Percentiles rank a stretch among this genome's conserved stretches.
phyloP scores from a whole-genome alignment of 2,888 invertebrate genomes.

The Orthonychiurus folsomi region DNA sequence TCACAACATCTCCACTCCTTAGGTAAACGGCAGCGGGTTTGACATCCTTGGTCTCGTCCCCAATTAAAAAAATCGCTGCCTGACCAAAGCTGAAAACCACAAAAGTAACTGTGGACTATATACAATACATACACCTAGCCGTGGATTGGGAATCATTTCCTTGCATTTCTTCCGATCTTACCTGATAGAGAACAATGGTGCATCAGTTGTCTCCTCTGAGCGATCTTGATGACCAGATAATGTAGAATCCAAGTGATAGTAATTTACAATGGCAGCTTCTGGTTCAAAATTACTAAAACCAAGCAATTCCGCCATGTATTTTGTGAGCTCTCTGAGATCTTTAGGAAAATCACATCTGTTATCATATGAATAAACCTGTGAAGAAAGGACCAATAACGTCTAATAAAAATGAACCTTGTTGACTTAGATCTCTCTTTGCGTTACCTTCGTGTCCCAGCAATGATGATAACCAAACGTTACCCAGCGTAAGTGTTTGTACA shows the following conservation, averaged over 20 bases:
- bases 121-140: background rate
- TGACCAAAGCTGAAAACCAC: constrained; percentile 75
- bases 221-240: constrained; percentile 90
- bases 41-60: constrained; percentile 62
- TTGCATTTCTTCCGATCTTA: constrained; percentile 45
- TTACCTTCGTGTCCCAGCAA: constrained; percentile 90
- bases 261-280: constrained; percentile 94
- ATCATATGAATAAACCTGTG: constrained; percentile 61
- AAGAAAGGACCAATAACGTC: background rate
- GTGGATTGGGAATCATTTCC: background rate
- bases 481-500: constrained; percentile 66
- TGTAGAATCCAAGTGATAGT: constrained; percentile 85
- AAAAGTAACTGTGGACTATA: too few species aligned
- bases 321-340: constrained; percentile 59
- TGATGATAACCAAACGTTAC: constrained; percentile 95
- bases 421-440: constrained; percentile 21
- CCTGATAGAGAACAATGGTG: constrained; percentile 87
- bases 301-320: constrained; percentile 54
- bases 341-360: constrained; percentile 60
- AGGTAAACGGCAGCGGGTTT: constrained; percentile 64
- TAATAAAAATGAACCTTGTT: background rate
- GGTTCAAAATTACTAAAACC: constrained; percentile 58
- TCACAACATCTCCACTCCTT: constrained; percentile 77
- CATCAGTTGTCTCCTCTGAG: constrained; percentile 73
- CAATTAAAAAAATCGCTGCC: constrained; percentile 85